A percentile compares a stretch with the other conserved stretches of the same genome.
phyloP scores from a whole-genome alignment of 2,888 invertebrate genomes.

The Hydriomena furcata region DNA sequence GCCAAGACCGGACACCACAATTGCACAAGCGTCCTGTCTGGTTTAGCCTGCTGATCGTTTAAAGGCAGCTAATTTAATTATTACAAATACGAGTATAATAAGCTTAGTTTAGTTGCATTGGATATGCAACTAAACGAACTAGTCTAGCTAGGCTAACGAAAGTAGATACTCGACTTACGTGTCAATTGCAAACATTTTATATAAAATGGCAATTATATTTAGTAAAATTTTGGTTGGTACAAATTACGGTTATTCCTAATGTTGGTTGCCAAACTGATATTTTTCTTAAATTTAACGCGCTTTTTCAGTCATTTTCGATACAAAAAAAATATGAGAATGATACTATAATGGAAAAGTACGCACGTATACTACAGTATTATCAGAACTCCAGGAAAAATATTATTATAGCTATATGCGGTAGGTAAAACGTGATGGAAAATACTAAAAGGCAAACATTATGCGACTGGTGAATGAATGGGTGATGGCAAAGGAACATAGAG shows the following conservation, averaged over 20 bases:
- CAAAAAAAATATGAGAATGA: background rate
- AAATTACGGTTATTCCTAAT: no score
- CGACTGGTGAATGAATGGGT: constrained; percentile 41
- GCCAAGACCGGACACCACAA: constrained; percentile 38
- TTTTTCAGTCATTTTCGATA: no score
- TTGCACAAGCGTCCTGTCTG: constrained; percentile 37
- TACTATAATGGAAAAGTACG: background rate
- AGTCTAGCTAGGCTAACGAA: no score
- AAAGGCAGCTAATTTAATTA: background rate
- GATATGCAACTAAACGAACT: no score
- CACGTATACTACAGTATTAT: background rate
- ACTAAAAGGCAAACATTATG: constrained; percentile 1
- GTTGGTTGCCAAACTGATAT: no score
- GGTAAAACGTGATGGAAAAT: background rate
- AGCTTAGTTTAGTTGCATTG: no score
- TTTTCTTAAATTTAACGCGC: no score
- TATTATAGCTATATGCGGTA: no score
- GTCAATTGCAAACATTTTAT: no score
- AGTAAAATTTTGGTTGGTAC: no score
- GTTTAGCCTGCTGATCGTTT: constrained; percentile 27
- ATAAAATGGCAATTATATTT: no score
- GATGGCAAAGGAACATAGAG: constrained; percentile 40
- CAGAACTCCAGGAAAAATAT: constrained; percentile 12
- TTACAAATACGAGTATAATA: background rate
- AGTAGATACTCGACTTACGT: no score